phyloP scores from a whole-genome alignment of 2,888 invertebrate species.

The Pollenia angustigena region DNA sequence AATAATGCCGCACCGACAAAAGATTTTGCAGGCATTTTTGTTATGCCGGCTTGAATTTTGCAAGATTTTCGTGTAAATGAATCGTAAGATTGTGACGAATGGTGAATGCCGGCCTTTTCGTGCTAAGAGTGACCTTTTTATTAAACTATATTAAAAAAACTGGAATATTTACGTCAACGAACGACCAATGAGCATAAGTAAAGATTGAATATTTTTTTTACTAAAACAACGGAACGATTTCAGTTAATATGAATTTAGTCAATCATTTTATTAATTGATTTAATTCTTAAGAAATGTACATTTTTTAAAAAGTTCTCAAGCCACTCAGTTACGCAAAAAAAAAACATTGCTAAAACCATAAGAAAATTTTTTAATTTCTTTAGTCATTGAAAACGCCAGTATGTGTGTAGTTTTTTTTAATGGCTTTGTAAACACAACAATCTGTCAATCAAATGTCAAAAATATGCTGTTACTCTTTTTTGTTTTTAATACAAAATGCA shows the following conservation, averaged over 20 bases:
- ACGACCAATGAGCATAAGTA: too few species aligned
- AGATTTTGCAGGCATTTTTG: too few species aligned
- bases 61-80: too few species aligned
- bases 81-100: too few species aligned
- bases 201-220: not conserved
- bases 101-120: too few species aligned
- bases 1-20: too few species aligned
- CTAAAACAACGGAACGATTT: not conserved
- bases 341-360: not conserved
- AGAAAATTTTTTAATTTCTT: slow-evolving; percentile 21
- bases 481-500: slow-evolving; percentile 16
- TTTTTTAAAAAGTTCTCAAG: not conserved
- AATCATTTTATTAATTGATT: slow-evolving; percentile 5
- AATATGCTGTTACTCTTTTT: slow-evolving; percentile 49
- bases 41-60: too few species aligned
- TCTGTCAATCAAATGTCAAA: slow-evolving; percentile 62
- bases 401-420: slow-evolving; percentile 5
- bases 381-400: not conserved
- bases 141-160: too few species aligned
- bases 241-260: not conserved
- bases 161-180: too few species aligned
- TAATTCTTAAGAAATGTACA: not conserved
- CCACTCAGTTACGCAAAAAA: not conserved
- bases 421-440: slow-evolving; percentile 59
- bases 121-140: too few species aligned